Conservation (phyloP, 2,797 vertebrate species). For the Denticeps clupeoides region DNA sequence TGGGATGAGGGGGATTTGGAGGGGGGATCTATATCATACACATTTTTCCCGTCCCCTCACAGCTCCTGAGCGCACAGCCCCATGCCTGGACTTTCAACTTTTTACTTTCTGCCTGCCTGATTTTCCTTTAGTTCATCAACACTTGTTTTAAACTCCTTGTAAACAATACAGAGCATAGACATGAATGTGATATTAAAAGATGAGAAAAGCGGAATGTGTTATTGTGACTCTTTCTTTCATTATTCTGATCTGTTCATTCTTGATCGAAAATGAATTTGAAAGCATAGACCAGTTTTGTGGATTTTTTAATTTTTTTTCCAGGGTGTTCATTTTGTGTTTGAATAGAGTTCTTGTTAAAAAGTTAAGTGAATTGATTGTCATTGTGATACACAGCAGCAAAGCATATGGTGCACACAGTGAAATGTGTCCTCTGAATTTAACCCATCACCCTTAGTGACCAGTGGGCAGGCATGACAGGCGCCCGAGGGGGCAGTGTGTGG, state of each 20-base stretch:
- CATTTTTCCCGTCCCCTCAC: constrained; percentile 20
- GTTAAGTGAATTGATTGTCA: no score
- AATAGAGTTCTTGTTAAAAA: no score
- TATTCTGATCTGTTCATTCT: background rate
- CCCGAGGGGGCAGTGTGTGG: no score
- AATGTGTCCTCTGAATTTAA: no score
- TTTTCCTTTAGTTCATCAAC: constrained; percentile 63
- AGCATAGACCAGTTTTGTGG: background rate
- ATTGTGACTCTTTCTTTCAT: constrained; percentile 4
- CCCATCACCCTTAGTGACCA: no score
- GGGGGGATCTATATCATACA: constrained; percentile 13
- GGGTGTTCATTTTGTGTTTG: no score
- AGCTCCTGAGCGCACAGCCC: constrained; percentile 28
- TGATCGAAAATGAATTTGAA: background rate
- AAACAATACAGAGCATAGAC: constrained; percentile 72
- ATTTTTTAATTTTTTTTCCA: no score
- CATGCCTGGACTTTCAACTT: constrained; percentile 54
- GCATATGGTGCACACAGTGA: no score
- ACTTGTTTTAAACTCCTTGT: constrained; percentile 71
- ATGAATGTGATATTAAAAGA: constrained; percentile 75
- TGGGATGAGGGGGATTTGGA: constrained; percentile 9
- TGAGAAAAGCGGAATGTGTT: constrained; percentile 48
- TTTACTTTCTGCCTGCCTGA: constrained; percentile 51
- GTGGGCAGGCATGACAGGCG: no score
- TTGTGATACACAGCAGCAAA: no score